Evolutionary conservation across 64 coral and sea anemone genomes (phyloP).

Genomic region (Stichodactyla helianthus): DNA sequence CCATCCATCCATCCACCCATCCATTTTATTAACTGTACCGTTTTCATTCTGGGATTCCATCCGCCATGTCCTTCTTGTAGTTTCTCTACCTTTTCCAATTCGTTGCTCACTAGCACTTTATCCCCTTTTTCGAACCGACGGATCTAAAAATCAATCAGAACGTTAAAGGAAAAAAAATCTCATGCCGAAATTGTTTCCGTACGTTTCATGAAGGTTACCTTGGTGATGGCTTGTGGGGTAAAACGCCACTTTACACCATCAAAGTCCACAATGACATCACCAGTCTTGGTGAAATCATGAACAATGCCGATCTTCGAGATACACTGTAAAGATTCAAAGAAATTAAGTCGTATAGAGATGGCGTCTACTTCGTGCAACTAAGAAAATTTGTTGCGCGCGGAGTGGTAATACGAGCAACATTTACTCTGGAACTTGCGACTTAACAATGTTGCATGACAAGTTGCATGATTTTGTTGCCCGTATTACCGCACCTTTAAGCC

Average conservation of each 20-base stretch:
- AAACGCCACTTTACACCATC: constrained; percentile 32
- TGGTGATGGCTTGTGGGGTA: constrained; percentile 31
- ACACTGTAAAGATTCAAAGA: constrained; percentile 19
- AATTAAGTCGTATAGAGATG: no score
- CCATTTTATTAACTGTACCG: constrained; percentile 10
- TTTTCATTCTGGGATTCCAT: constrained; percentile 45
- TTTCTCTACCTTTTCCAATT: constrained; percentile 37
- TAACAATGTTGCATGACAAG: no score
- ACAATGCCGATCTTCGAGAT: constrained; percentile 45
- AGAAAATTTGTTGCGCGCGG: no score
- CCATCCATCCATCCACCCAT: no score
- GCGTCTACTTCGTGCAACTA: no score
- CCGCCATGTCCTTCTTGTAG: constrained; percentile 54
- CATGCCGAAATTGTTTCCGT: background rate
- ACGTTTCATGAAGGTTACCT: constrained; percentile 10
- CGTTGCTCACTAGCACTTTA: constrained; percentile 30
- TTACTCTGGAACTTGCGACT: no score
- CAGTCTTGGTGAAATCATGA: constrained; percentile 24
- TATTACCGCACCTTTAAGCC: no score
- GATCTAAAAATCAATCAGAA: background rate
- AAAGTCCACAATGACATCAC: constrained; percentile 52
- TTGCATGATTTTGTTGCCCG: no score
- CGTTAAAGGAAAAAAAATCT: background rate
- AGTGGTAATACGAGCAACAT: no score
- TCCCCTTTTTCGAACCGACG: constrained; percentile 27